Conservation (phyloP, 2,797 vertebrate species). For the Morus bassanus region DNA sequence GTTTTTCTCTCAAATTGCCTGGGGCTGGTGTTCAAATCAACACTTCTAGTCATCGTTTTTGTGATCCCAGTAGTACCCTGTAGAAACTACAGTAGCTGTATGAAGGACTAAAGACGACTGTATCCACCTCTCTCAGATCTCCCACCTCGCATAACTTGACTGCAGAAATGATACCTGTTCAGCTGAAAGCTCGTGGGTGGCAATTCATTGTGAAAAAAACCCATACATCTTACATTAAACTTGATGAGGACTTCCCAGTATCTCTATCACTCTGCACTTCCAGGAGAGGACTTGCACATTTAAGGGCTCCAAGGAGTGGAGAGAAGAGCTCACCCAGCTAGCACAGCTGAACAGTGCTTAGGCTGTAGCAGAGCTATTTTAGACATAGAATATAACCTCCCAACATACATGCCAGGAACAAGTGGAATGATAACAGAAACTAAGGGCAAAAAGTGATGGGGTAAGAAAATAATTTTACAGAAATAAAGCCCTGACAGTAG, state of each 20-base stretch:
- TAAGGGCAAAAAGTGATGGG: neutral
- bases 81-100: neutral
- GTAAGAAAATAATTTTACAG: neutral
- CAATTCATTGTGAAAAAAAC: neutral
- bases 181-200: neutral
- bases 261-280: neutral
- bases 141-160: neutral
- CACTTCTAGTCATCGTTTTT: neutral
- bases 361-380: neutral
- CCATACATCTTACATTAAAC: neutral
- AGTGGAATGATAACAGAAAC: slow-evolving; percentile 26
- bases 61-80: neutral
- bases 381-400: neutral
- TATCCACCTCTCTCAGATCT: neutral
- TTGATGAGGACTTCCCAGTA: neutral
- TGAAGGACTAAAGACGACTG: neutral
- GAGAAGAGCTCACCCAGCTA: neutral
- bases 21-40: neutral
- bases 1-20: neutral
- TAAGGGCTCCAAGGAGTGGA: neutral
- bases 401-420: neutral
- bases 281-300: neutral
- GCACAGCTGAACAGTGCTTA: neutral
- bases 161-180: neutral
- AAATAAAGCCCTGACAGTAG: slow-evolving; percentile 43